Conservation (phyloP, 1,140 invertebrate species). For the Polypedilum vanderplanki region DNA sequence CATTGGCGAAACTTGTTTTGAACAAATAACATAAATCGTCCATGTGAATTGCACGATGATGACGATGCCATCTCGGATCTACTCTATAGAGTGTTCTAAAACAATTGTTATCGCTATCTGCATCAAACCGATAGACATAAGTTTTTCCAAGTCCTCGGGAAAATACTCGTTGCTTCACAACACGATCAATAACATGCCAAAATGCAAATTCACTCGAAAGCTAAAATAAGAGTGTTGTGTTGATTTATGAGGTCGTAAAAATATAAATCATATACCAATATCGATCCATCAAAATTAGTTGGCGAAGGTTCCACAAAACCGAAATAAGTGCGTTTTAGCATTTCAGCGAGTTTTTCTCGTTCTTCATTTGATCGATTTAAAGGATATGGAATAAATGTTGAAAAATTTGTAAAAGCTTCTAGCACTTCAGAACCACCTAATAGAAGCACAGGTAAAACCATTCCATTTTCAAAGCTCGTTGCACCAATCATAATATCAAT, state of each 20-base stretch:
- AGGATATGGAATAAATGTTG: not conserved
- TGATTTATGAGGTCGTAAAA: not conserved
- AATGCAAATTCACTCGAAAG: conserved; percentile 2
- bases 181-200: not conserved
- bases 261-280: not conserved
- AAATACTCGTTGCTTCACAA: not conserved
- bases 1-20: not conserved
- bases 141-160: not conserved
- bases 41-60: not conserved
- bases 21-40: conserved; percentile 12
- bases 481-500: conserved; percentile 47
- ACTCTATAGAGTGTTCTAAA: not conserved
- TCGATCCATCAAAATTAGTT: not conserved
- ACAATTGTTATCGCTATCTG: not conserved
- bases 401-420: not conserved
- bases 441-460: not conserved
- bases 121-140: not conserved
- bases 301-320: not conserved
- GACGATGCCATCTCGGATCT: not conserved
- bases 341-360: not conserved
- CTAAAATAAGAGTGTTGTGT: not conserved
- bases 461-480: conserved; percentile 37
- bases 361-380: not conserved
- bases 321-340: not conserved
- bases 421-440: not conserved